phyloP scores from a whole-genome alignment of 2,113 vertebrate species.

The Onychostruthus taczanowskii region DNA sequence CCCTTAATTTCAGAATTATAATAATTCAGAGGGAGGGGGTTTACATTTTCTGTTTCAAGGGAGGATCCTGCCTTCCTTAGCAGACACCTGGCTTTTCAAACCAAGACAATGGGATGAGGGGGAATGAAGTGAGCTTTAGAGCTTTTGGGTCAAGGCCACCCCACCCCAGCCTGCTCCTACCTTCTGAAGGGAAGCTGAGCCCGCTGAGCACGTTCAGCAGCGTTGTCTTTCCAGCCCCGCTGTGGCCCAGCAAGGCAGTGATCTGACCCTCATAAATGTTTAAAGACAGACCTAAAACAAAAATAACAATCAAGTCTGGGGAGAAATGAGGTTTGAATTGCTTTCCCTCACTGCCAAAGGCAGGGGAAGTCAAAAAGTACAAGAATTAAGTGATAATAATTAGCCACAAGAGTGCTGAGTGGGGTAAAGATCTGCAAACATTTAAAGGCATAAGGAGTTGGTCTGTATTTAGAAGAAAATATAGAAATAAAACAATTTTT shows the following conservation, averaged over 20 bases:
- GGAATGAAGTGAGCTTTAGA: accelerated
- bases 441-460: background rate
- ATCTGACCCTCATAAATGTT: constrained; percentile 92
- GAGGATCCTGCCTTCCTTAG: background rate
- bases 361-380: background rate
- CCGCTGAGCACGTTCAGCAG: constrained; percentile 87
- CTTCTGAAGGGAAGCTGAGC: constrained; percentile 78
- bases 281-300: constrained; percentile 80
- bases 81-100: background rate
- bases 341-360: background rate
- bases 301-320: background rate
- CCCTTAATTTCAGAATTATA: background rate
- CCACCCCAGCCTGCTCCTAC: background rate
- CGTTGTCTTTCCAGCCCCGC: constrained; percentile 89
- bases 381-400: background rate
- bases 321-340: background rate
- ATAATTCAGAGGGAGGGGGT: background rate
- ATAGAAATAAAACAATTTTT: background rate
- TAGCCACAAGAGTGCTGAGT: background rate
- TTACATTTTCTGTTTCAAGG: background rate
- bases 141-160: background rate
- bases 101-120: background rate
- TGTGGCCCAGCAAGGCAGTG: constrained; percentile 92
- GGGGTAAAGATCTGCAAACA: background rate
- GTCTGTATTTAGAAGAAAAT: background rate